Evolutionary conservation across 2,797 vertebrate species (phyloP).

Genomic region (Mus caroli): DNA sequence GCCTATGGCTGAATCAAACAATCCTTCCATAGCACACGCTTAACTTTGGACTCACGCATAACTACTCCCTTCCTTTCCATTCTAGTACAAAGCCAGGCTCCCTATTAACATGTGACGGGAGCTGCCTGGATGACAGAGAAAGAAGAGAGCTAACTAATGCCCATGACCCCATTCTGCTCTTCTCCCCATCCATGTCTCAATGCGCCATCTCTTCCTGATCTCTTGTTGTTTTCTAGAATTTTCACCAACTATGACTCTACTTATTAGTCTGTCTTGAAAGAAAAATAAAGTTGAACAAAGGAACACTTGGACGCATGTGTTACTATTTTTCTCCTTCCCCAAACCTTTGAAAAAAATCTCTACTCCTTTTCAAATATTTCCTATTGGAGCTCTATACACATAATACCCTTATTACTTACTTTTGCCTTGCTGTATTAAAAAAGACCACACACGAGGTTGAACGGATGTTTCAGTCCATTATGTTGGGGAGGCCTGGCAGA

Average conservation of each 20-base stretch:
- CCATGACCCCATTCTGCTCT: neutral
- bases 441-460: neutral
- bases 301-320: neutral
- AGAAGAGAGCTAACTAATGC: slow-evolving; percentile 26
- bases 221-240: slow-evolving; percentile 54
- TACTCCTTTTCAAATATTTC: slow-evolving; percentile 34
- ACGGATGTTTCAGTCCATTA: neutral
- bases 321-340: slow-evolving; percentile 25
- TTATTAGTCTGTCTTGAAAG: slow-evolving; percentile 56
- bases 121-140: neutral
- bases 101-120: neutral
- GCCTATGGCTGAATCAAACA: slow-evolving; percentile 52
- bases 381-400: slow-evolving; percentile 21
- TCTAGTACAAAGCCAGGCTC: slow-evolving; percentile 42
- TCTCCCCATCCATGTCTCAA: slow-evolving; percentile 11
- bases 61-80: neutral
- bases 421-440: neutral
- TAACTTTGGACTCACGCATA: slow-evolving; percentile 33
- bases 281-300: slow-evolving; percentile 44
- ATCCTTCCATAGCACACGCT: slow-evolving; percentile 52
- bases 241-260: neutral
- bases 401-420: neutral
- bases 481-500: neutral
- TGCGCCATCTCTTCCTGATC: neutral
- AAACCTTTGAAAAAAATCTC: slow-evolving; percentile 3